phyloP scores from a whole-genome alignment of 2,888 invertebrate genomes.

The Habroteleia sp. region DNA sequence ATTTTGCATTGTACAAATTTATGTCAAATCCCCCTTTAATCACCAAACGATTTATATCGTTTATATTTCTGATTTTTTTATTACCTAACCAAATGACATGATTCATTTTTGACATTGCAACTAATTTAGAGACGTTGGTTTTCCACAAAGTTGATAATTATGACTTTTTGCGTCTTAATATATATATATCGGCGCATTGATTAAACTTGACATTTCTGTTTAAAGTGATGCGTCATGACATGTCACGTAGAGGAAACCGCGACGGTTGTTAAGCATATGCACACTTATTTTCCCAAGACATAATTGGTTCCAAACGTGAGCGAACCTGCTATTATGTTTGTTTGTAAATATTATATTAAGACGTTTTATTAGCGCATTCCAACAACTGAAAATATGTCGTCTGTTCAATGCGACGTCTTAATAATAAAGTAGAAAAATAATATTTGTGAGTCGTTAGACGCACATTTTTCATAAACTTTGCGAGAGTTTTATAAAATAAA shows the following conservation, averaged over 20 bases:
- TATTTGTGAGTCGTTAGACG: conserved; percentile 1
- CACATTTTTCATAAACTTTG: not conserved
- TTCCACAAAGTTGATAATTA: conserved; percentile 30
- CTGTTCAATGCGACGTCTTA: conserved; percentile 14
- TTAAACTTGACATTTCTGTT: conserved; percentile 44
- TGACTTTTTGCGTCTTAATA: conserved; percentile 24
- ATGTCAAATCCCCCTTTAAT: too few species aligned
- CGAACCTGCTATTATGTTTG: conserved; percentile 9
- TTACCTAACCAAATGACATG: not conserved
- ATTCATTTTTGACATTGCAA: too few species aligned
- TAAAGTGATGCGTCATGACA: conserved; percentile 50
- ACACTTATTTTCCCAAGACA: conserved; percentile 22
- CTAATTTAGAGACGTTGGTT: conserved; percentile 8
- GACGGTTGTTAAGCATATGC: conserved; percentile 19
- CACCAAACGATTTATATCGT: too few species aligned
- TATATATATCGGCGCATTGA: conserved; percentile 31
- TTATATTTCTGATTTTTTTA: not conserved
- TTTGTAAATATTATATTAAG: conserved; percentile 42
- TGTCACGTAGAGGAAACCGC: conserved; percentile 39
- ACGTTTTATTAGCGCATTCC: conserved; percentile 44
- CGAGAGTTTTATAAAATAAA: not conserved
- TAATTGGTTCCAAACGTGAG: conserved; percentile 32
- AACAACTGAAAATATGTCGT: conserved; percentile 25
- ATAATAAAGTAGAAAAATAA: conserved; percentile 9
- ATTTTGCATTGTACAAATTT: too few species aligned